Conservation (phyloP, 2,888 invertebrate species). For the Cartodere bifasciata region DNA sequence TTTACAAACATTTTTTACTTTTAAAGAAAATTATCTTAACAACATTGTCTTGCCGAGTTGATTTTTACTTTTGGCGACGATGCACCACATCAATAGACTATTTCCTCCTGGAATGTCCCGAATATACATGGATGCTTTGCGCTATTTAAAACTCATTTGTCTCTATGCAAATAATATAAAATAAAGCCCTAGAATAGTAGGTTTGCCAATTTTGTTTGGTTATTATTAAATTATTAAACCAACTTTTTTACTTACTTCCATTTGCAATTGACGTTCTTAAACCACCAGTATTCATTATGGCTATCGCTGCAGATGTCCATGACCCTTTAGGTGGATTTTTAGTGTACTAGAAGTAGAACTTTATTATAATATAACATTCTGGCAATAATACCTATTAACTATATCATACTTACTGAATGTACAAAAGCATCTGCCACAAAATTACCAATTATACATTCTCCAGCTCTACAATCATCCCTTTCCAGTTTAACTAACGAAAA, state of each 20-base stretch:
- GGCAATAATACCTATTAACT: constrained; percentile 6
- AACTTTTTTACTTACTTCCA: constrained; percentile 49
- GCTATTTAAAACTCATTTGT: no score
- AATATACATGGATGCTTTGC: no score
- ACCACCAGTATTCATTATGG: constrained; percentile 55
- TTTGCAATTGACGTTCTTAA: constrained; percentile 53
- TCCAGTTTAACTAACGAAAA: constrained; percentile 32
- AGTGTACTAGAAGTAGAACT: constrained; percentile 33
- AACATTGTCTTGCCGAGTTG: no score
- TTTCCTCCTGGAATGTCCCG: no score
- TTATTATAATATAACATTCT: constrained; percentile 10
- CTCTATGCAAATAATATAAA: no score
- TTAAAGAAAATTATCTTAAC: no score
- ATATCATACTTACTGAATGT: constrained; percentile 40
- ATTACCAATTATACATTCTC: constrained; percentile 64
- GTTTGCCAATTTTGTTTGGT: no score
- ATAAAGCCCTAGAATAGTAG: no score
- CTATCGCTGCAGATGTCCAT: constrained; percentile 58
- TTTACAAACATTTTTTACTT: no score
- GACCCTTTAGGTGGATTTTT: constrained; percentile 34
- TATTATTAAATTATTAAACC: no score
- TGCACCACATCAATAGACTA: no score
- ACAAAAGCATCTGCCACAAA: constrained; percentile 61
- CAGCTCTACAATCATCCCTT: constrained; percentile 39
- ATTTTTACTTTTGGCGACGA: no score